These are phyloP conservation scores for Anser cygnoides DNA, from an alignment of 2,113 vertebrate genomes.

Conservation along the genomic window DNA sequence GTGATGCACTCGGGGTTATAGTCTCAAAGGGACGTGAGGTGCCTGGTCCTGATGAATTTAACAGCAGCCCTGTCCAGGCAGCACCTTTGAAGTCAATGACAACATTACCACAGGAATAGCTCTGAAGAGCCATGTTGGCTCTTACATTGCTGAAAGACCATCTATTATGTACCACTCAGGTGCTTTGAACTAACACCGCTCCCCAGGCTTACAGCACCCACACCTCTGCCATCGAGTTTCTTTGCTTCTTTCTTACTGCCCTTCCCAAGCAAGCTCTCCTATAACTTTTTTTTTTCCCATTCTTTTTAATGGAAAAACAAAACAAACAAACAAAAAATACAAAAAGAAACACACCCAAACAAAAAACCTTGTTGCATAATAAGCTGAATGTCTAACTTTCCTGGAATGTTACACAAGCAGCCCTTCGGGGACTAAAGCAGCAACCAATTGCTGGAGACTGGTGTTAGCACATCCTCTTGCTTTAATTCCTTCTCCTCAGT, in stretches of 20 bases:
- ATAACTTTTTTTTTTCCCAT: neutral
- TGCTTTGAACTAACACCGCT: neutral
- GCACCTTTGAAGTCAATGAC: neutral
- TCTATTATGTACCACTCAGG: neutral
- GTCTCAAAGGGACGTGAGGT: neutral
- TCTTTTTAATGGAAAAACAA: neutral
- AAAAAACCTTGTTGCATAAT: neutral
- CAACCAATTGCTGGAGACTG: neutral
- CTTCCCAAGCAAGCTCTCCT: neutral
- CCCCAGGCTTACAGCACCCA: neutral
- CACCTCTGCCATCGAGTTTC: neutral
- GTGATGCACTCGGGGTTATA: neutral
- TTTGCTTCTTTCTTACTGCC: neutral
- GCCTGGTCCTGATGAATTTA: neutral
- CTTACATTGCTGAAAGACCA: neutral
- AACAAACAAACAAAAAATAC: too few species aligned
- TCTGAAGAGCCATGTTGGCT: neutral
- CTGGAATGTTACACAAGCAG: neutral
- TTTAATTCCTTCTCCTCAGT: neutral
- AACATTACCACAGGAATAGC: neutral
- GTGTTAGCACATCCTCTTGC: neutral
- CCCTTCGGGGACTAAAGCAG: neutral
- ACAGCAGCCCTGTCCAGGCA: neutral
- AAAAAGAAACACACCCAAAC: too few species aligned
- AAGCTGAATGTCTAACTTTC: neutral